Conservation (phyloP, 2,113 vertebrate species). For the Pseudopipra pipra region DNA sequence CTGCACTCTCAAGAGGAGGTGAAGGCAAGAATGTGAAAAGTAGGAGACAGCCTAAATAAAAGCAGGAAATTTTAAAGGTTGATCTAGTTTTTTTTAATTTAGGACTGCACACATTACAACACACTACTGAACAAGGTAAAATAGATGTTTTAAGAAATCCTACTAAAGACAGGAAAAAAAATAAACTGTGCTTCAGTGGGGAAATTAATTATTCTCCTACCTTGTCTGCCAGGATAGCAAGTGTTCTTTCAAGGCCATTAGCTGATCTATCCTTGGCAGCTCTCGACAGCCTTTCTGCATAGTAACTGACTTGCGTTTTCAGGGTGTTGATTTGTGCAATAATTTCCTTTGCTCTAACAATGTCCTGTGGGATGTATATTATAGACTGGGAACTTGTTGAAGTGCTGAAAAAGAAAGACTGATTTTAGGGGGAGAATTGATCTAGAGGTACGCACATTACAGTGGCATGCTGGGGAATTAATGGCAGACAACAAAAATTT, state of each 20-base stretch:
- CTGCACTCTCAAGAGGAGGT: neutral
- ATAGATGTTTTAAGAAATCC: neutral
- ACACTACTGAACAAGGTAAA: neutral
- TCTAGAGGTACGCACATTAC: neutral
- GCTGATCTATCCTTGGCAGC: conserved; percentile 94
- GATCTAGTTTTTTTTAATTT: neutral
- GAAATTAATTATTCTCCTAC: conserved; percentile 62
- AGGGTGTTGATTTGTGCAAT: conserved; percentile 96
- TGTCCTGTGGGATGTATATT: conserved; percentile 92
- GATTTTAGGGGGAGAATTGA: neutral
- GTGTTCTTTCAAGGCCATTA: conserved; percentile 92
- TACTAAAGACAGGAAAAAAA: neutral
- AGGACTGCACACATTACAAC: neutral
- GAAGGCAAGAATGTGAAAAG: neutral
- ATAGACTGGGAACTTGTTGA: conserved; percentile 91
- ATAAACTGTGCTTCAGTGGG: neutral
- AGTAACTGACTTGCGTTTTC: conserved; percentile 98
- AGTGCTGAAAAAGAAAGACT: conserved; percentile 74
- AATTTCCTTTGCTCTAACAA: conserved; percentile 93
- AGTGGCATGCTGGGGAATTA: conserved; percentile 37
- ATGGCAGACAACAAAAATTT: conserved; percentile 29
- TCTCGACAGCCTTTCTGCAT: conserved; percentile 92
- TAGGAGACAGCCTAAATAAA: neutral
- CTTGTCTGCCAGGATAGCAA: conserved; percentile 94
- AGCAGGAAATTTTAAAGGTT: neutral